Base-by-base conservation (phyloP, 2,113 vertebrate genomes). In the Circaetus gallicus region DNA sequence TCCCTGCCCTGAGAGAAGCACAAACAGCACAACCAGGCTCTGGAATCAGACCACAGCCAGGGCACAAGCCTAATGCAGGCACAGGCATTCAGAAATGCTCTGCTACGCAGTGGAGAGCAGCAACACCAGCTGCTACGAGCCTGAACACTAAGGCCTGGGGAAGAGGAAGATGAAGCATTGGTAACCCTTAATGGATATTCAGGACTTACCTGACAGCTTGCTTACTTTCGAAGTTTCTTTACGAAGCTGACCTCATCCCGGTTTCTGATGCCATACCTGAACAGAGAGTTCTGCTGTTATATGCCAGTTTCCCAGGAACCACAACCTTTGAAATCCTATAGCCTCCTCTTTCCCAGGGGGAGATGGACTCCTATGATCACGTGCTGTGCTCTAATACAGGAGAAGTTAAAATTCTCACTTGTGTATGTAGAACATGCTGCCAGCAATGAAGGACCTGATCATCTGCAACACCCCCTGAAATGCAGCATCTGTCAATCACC, bases 181-280 rank as follows among this genome's bases (percentile, higher is more conserved):
- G 42, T 22, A 58, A 20, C 59, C 43, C 32, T 16, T 38, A 38
- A 9, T 1, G 28, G 61, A 4, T 31, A 6, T 4, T 32, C 11
- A 16, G 38, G 52, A 84, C 96, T 82, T 62, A 97, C 97, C 93
- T 53, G 47, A 19, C 21, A 15, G 20, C 43, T 96, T 43, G 20
- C 43, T 96, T 45, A 97, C 92, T 98, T 99, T 42, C 98, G 98
- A 50, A 99, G 98, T 84, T 98, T 99, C 97, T 99, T 99, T 92
- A 99, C 98, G 94, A 99, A 99, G 36, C 98, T 98, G 94, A 99
- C 99, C 91, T 99, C 99, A 13, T 99, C 99, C 94, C 99, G 97
- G 97, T 99, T 99, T 83, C 99, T 98, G 97, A 99, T 99, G 24
- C 99, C 99, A 0, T 99, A 99, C 88, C 99, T 99, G 95, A 59